Conservation (phyloP, 2,113 vertebrate species). For the Genyomyrus donnyi region DNA sequence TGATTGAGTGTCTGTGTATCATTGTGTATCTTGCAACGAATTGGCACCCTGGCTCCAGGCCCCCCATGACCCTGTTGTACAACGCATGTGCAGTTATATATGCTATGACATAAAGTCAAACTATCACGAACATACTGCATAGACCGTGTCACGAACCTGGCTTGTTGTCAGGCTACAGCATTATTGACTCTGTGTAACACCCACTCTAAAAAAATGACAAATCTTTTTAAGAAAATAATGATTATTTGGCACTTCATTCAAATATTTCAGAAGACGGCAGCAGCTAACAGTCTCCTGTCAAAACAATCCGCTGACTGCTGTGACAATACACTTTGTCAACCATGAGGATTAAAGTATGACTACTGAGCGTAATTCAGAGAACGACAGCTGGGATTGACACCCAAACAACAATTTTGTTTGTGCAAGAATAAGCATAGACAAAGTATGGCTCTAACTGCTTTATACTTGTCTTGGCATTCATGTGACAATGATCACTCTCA, state of each 20-base stretch:
- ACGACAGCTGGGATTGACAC: constrained; percentile 12
- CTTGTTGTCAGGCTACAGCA: constrained; percentile 12
- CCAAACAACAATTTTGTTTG: constrained; percentile 15
- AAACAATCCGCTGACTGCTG: constrained; percentile 20
- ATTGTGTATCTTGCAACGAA: not conserved
- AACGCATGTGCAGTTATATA: not conserved
- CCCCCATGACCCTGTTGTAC: not conserved
- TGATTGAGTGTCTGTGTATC: not conserved
- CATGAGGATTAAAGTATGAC: not conserved
- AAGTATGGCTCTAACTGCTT: not conserved
- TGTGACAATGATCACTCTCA: not conserved
- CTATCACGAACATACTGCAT: not conserved
- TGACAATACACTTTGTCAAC: constrained; percentile 23
- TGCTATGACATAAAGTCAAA: not conserved
- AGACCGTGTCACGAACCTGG: not conserved
- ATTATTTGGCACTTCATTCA: constrained; percentile 23
- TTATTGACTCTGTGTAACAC: constrained; percentile 9
- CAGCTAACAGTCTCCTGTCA: constrained; percentile 17
- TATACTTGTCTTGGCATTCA: constrained; percentile 3
- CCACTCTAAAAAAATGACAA: constrained; percentile 1
- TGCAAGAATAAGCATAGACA: constrained; percentile 2
- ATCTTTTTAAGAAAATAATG: constrained; percentile 17
- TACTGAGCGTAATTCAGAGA: constrained; percentile 12
- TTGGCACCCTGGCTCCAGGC: not conserved
- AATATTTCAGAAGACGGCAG: not conserved